These are phyloP conservation scores for Cataglyphis hispanica DNA, from an alignment of 1,140 invertebrate species.

Conservation along the genomic window DNA sequence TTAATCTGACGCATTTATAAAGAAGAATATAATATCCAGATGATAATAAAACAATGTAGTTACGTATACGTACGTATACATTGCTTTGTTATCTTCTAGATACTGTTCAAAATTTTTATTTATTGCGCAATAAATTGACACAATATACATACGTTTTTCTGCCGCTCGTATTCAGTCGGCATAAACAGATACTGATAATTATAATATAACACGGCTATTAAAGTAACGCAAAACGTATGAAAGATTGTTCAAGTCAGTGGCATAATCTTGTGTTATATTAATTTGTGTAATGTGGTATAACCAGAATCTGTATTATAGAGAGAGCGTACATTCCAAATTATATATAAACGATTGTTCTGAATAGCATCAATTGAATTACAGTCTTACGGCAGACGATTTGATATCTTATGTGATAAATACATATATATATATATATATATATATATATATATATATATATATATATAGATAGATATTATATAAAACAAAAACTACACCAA, in stretches of 20 bases:
- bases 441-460: too few species aligned
- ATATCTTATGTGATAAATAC: slow-evolving; percentile 47
- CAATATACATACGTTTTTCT: too few species aligned
- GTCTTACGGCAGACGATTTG: slow-evolving; percentile 42
- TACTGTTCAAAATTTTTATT: too few species aligned
- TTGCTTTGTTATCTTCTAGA: too few species aligned
- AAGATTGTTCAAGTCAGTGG: slow-evolving; percentile 3
- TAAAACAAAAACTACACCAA: slow-evolving; percentile 55
- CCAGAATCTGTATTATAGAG: neutral
- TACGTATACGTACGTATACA: too few species aligned
- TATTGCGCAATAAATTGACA: too few species aligned
- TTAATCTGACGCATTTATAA: too few species aligned
- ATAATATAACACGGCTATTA: slow-evolving; percentile 39
- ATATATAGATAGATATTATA: slow-evolving; percentile 28
- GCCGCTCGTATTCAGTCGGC: neutral
- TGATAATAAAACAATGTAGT: too few species aligned
- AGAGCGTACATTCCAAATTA: slow-evolving; percentile 45
- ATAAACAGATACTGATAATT: slow-evolving; percentile 34
- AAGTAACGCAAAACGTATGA: slow-evolving; percentile 35
- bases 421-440: too few species aligned
- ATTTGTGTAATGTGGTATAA: slow-evolving; percentile 35
- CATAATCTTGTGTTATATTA: slow-evolving; percentile 19
- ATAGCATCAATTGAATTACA: slow-evolving; percentile 54
- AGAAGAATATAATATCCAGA: too few species aligned
- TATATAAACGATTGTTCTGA: slow-evolving; percentile 31